Base-by-base conservation (phyloP, 2,797 vertebrate species). In the Cyclura pinguis region DNA sequence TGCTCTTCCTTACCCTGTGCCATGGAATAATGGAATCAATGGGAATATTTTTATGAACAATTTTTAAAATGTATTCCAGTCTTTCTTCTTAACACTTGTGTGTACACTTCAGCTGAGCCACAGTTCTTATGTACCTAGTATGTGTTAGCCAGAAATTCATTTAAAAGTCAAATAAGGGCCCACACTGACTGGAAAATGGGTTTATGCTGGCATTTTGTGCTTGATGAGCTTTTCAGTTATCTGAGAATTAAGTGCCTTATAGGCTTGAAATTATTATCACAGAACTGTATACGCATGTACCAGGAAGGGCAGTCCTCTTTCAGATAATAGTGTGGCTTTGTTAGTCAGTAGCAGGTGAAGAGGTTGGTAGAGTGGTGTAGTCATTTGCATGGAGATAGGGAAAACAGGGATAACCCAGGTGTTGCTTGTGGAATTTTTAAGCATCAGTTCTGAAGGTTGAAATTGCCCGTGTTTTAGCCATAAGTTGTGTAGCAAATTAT, bases 11-110 rank as follows among this genome's bases (percentile, higher is more conserved):
- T 67, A 20, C 24, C 62, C 12, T 27, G 13, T 57, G 22, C 22
- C 24, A 16, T 62, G 24, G 57, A 32, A 38, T 59, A 2, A 13
- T 32, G 35, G 50, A 76, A 86, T 35, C 14, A 42, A 35, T 1
- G 3, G 35, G n/a, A 20, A 22, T 35, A 62, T 24, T 24, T 86
- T 77, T 35, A 57, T 47, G 42, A 86, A 47, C 38, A 10, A n/a
- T 35, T 52, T 80, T 85, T 38, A 89, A 47, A 80, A 90, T 57
- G 27, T 27, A 20, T 80, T 85, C 52, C 73, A 38, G 81, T 74
- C 38, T 50, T 50, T 57, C 50, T 10, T 52, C 50, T 1, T 1
- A 22, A 16, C 27, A 59, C 18, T 4, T 52, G 18, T 13, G 12
- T 38, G 32, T 38, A 35, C 47, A 50, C 35, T 20, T 38, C 42